phyloP scores from a whole-genome alignment of 2,797 vertebrate genomes.

The Channa striata region DNA sequence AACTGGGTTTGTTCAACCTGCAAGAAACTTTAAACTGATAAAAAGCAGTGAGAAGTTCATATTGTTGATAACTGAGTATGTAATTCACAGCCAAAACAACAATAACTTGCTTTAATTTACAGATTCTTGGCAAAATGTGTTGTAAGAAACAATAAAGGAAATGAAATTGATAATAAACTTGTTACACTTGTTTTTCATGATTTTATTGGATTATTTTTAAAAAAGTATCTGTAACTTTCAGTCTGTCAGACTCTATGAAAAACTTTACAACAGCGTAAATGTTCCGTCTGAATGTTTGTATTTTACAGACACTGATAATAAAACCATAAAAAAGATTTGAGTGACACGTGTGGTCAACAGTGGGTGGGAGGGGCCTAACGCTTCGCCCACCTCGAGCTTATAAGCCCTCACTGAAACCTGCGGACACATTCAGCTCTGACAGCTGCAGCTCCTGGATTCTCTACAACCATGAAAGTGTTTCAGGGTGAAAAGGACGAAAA shows the following conservation, averaged over 20 bases:
- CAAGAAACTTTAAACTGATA: too few species aligned
- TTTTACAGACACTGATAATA: not conserved
- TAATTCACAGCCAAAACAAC: too few species aligned
- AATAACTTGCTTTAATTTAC: not conserved
- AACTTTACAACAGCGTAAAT: too few species aligned
- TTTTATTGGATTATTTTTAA: not conserved
- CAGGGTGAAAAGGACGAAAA: conserved; percentile 40
- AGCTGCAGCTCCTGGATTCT: not conserved
- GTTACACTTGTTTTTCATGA: too few species aligned
- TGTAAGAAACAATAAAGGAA: not conserved
- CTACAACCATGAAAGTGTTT: conserved; percentile 46
- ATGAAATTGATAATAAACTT: not conserved
- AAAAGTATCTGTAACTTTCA: rapidly evolving
- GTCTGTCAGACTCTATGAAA: not conserved
- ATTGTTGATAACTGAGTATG: too few species aligned
- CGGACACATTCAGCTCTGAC: not conserved
- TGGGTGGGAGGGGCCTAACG: conserved; percentile 41
- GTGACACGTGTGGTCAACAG: not conserved
- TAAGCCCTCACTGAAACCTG: not conserved
- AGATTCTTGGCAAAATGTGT: not conserved
- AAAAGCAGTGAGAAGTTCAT: too few species aligned
- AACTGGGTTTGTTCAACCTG: too few species aligned
- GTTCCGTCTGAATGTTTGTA: not conserved
- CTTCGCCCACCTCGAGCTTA: conserved; percentile 12
- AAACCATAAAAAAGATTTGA: not conserved